These are phyloP conservation scores for Agriopis aurantiaria DNA, from an alignment of 2,888 invertebrate genomes.

Conservation along the genomic window DNA sequence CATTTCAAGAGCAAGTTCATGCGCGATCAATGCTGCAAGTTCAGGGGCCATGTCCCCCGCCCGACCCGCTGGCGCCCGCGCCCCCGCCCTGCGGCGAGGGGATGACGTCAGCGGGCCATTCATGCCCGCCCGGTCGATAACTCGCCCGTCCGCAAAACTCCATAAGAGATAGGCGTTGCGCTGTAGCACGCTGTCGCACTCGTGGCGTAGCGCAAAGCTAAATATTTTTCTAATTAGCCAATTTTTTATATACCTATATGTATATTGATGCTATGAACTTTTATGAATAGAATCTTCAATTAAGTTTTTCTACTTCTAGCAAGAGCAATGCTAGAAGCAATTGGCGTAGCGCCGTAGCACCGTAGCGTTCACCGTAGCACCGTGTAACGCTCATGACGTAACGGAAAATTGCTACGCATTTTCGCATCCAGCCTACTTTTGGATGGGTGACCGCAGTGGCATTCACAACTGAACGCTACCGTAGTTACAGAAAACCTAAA, in stretches of 20 bases:
- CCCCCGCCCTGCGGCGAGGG: constrained; percentile 33
- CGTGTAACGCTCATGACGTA: not conserved
- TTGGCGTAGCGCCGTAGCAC: not conserved
- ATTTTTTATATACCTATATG: too few relatives aligned
- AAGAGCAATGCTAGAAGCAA: not conserved
- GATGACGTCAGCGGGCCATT: constrained; percentile 68
- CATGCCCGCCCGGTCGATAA: constrained; percentile 64
- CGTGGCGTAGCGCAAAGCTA: not conserved
- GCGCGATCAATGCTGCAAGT: constrained; percentile 56
- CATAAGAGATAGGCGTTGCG: not conserved
- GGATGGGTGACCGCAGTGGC: too few relatives aligned
- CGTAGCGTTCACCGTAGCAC: too few relatives aligned
- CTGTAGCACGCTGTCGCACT: not conserved
- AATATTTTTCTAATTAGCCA: too few relatives aligned
- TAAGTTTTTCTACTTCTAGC: too few relatives aligned
- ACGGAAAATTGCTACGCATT: too few relatives aligned
- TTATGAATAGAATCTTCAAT: too few relatives aligned
- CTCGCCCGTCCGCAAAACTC: constrained; percentile 10
- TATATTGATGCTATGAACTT: too few relatives aligned
- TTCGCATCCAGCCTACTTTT: too few relatives aligned
- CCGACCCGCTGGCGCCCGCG: constrained; percentile 15
- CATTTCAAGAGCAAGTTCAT: constrained; percentile 56
- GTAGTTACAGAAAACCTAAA: not conserved
- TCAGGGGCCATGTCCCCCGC: constrained; percentile 48
- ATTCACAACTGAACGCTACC: too few relatives aligned